Base-by-base conservation (phyloP, 2,113 vertebrate species). In the Cynopterus brachyotis region DNA sequence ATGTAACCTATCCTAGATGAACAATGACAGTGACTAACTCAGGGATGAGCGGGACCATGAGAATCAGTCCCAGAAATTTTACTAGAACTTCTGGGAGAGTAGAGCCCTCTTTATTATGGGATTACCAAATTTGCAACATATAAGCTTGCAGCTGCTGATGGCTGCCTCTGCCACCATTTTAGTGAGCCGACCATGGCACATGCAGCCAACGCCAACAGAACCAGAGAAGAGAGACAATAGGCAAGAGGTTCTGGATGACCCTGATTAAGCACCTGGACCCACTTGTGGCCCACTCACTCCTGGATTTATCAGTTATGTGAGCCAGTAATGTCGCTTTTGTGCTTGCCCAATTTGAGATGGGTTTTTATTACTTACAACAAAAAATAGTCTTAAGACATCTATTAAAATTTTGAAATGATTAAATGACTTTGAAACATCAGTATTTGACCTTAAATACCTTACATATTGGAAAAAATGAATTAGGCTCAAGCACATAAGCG, bases 21-120 rank as follows among this genome's bases (percentile, higher is more conserved):
- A 70, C 7, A 60, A 16, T n/a, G 59, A 75, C 3, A 60, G 50
- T 24, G 89, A 59, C 2, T 26, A 53, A 62, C 30, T 90, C 10
- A 64, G 50, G 73, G 45, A 37, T 26, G 37, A 35, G 50, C 12
- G 70, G 37, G 19, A 76, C 57, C 37, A 26, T 22, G 66, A 85
- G 72, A 94, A 45, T 1, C 30, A 60, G 82, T 69, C 24, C 40
- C 47, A 37, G 83, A 87, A 94, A 87, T 94, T 92, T 72, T 73
- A 79, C 80, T 86, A 82, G n/a, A 91, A 85, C 60, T 88, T 81
- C 37, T n/a, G 84, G 30, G 50, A 96, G 47, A 94, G 40, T 10
- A 93, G 76, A 85, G 24, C 55, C 62, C 40, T 92, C 89, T 95
- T 91, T 78, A 92, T 85, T 92, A 11, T 32, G 47, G 75, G 66